Evolutionary conservation across 2,113 vertebrate genomes (phyloP).

Genomic region (Ascaphus truei): DNA sequence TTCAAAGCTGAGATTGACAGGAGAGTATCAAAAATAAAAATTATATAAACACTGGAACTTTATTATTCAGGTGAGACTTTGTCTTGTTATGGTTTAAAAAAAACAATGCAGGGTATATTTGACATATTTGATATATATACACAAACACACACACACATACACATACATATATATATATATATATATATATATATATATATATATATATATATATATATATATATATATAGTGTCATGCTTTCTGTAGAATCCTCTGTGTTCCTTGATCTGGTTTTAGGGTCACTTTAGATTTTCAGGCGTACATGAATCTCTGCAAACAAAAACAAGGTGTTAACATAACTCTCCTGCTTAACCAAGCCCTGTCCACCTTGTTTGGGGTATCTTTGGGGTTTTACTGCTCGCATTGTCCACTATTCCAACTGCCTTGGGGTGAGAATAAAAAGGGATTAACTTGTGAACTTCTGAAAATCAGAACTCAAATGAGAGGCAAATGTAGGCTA

Average conservation of each 20-base stretch:
- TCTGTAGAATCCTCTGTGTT: neutral
- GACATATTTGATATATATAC: neutral
- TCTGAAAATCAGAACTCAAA: constrained; percentile 92
- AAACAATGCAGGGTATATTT: too few relatives aligned
- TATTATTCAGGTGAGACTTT: too few relatives aligned
- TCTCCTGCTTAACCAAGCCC: constrained; percentile 51
- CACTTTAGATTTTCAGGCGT: neutral
- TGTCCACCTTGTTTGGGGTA: constrained; percentile 38
- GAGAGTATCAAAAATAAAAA: too few relatives aligned
- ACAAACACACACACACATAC: neutral
- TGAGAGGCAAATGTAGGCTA: constrained; percentile 86
- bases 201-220: neutral
- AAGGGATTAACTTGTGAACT: constrained; percentile 94
- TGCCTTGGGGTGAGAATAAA: constrained; percentile 69
- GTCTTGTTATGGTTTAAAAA: too few relatives aligned
- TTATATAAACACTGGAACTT: too few relatives aligned
- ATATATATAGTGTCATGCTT: neutral
- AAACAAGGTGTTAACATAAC: constrained; percentile 47
- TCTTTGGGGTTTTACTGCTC: constrained; percentile 46
- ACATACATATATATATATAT: neutral
- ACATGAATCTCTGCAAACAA: constrained; percentile 14
- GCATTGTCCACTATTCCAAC: constrained; percentile 61
- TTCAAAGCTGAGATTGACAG: too few relatives aligned
- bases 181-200: neutral
- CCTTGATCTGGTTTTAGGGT: neutral